Conservation (phyloP, 2,113 vertebrate genomes). For the Typhlomys cinereus region DNA sequence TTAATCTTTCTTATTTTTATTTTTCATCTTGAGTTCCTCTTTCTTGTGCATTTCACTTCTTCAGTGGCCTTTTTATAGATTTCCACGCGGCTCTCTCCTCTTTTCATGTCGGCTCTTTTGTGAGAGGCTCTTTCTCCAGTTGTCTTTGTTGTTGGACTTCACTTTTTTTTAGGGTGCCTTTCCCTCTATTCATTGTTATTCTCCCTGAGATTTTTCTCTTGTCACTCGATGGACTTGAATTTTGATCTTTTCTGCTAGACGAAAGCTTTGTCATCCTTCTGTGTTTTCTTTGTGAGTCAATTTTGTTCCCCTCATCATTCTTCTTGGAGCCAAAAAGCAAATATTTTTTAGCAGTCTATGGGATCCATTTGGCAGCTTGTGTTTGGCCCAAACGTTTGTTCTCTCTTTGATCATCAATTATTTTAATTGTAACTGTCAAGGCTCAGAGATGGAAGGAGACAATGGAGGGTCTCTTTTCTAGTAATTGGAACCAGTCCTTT, state of each 20-base stretch:
- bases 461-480: background rate
- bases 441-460: background rate
- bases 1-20: conserved; percentile 64
- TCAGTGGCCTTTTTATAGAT: conserved; percentile 53
- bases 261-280: background rate
- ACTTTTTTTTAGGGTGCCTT: conserved; percentile 47
- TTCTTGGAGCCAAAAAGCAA: conserved; percentile 58
- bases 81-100: background rate
- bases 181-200: conserved; percentile 59
- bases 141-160: conserved; percentile 67
- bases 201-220: conserved; percentile 56
- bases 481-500: background rate
- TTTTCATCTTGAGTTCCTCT: conserved; percentile 50
- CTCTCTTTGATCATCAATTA: conserved; percentile 16
- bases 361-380: background rate
- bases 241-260: conserved; percentile 53
- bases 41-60: background rate
- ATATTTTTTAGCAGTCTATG: background rate
- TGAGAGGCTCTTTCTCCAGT: background rate
- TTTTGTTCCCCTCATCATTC: background rate
- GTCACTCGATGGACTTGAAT: conserved; percentile 45
- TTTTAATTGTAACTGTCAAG: conserved; percentile 31
- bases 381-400: conserved; percentile 39
- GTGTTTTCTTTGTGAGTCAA: conserved; percentile 36
- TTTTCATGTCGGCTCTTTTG: conserved; percentile 51